Base-by-base conservation (phyloP, 1,140 invertebrate species). In the Theocolax elegans region DNA sequence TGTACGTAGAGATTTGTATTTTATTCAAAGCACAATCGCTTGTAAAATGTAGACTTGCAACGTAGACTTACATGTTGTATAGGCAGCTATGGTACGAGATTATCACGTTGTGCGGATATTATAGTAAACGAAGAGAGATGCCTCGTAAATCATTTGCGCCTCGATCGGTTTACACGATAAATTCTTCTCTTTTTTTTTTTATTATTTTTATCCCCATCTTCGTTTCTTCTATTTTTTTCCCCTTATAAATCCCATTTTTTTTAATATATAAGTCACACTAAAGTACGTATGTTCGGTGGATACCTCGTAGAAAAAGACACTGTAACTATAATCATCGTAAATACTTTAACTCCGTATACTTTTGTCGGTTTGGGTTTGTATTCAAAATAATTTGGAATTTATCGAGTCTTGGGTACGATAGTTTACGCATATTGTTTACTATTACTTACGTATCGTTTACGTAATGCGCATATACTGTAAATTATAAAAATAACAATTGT, bases 221-320 rank as follows among this genome's bases (percentile, higher is more conserved):
- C 44, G 51, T 54, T 51, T 46, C 31, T 56, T 40, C 62, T 40
- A 58, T 25, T 56, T 67, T 53, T n/a, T 40, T 71, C 54, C 29
- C 21, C 56, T 64, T 54, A 63, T 53, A 63, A 31, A 70, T 29
- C 40, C 51, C 25, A 46, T 59, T 63, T 49, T 19, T 59, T 35
- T 72, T 42, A 7, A 35, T 60, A 67, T 65, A 67, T 80, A 80
- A 80, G 78, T 79, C 79, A 80, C 79, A 80, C 74, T 79, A 77
- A 71, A 80, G 77, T 79, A 80, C 78, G 79, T 80, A 80, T 79
- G 74, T 77, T 79, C 64, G 78, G 73, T 80, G 74, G 31, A 71
- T 21, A 12, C 35, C 17, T 49, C 38, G 38, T 63, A 25, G 38
- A 63, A 64, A 63, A 64, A 35, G 4, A 51, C 44, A 62, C 29